A percentile compares a stretch with the other conserved stretches of the same genome.
phyloP scores from a whole-genome alignment of 2,113 vertebrate species.

The Stictonetta naevosa region DNA sequence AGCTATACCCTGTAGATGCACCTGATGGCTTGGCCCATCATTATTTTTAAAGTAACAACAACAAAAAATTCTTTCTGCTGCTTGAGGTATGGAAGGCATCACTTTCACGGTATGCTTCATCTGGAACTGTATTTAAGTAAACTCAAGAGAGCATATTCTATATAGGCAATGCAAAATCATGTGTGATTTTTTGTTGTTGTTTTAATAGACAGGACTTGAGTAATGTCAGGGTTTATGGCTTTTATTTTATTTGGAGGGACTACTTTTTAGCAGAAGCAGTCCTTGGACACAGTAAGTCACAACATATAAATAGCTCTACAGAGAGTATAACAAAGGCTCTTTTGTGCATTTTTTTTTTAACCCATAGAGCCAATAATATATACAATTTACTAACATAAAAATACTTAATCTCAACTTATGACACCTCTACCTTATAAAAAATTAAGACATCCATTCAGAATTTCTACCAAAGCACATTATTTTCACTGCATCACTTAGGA shows the following conservation, averaged over 20 bases:
- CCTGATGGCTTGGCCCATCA: conserved; percentile 2
- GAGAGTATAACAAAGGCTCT: conserved; percentile 62
- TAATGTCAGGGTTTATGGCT: conserved; percentile 61
- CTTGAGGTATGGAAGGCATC: conserved; percentile 21
- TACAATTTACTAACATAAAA: conserved; percentile 59
- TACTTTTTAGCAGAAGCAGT: conserved; percentile 53
- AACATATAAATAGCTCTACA: conserved; percentile 69
- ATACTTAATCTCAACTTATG: conserved; percentile 63
- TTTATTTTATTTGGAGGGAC: conserved; percentile 73
- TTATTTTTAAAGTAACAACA: background rate
- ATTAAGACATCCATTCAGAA: conserved; percentile 9
- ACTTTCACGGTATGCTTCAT: conserved; percentile 33
- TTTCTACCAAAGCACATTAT: background rate
- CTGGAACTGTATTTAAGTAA: conserved; percentile 57
- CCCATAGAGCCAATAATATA: conserved; percentile 45
- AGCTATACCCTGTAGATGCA: background rate
- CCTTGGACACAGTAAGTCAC: conserved; percentile 66
- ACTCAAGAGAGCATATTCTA: conserved; percentile 14
- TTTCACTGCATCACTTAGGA: background rate
- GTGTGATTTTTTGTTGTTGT: conserved; percentile 34
- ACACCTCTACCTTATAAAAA: conserved; percentile 51
- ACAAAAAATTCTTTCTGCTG: background rate
- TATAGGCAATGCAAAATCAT: conserved; percentile 18
- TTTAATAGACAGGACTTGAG: conserved; percentile 58
- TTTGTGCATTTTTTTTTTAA: conserved; percentile 42